Evolutionary conservation across 35 echinoderm and acorn worm genomes (phyloP).

Genomic region (Ophioderma brevispina): DNA sequence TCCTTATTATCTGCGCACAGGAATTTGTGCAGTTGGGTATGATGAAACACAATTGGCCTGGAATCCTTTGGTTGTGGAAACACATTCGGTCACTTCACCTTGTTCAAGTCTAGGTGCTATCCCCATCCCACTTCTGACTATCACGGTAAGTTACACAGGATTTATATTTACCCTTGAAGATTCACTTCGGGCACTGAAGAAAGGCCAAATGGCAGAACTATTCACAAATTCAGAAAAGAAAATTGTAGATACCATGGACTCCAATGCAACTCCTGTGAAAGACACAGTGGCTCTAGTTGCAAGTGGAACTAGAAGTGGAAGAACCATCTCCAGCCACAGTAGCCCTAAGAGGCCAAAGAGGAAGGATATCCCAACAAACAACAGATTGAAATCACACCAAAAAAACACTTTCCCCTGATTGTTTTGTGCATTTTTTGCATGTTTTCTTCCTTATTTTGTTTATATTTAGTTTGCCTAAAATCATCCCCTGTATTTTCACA

Average conservation of each 20-base stretch:
- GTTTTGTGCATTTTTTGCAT: not conserved
- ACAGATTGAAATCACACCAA: not conserved
- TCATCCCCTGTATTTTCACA: not conserved
- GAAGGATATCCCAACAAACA: not conserved
- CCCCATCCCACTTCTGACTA: not conserved
- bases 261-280: too few relatives aligned
- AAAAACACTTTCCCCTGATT: not conserved
- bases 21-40: not conserved
- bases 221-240: too few relatives aligned
- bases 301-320: too few relatives aligned
- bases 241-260: too few relatives aligned
- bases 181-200: not conserved
- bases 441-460: not conserved
- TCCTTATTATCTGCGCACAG: not conserved
- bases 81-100: too few relatives aligned
- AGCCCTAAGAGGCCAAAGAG: not conserved
- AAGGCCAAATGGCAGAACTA: too few relatives aligned
- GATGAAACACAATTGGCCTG: not conserved
- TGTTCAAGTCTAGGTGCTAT: not conserved
- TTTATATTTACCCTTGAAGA: not conserved
- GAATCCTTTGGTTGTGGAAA: too few relatives aligned
- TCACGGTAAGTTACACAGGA: not conserved
- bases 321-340: not conserved
- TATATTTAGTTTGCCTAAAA: not conserved
- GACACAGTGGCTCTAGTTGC: too few relatives aligned